Evolutionary conservation across 1,140 invertebrate genomes (phyloP), one percentile per base, ranked within the genome.

Genomic region (Zophobas morio): DNA sequence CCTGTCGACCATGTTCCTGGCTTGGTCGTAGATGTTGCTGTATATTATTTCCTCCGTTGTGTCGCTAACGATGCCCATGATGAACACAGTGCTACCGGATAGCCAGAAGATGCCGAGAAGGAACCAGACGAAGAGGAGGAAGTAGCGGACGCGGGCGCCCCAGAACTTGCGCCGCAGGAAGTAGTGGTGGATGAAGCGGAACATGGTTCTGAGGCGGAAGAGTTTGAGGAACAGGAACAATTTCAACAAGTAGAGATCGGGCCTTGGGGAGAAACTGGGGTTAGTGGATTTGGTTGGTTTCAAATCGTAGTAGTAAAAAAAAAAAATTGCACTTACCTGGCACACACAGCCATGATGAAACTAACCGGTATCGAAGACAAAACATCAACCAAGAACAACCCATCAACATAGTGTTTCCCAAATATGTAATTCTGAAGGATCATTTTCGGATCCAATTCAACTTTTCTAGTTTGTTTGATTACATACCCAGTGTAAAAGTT

Each of bases 401-500:
- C 20, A 4, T 32, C 1, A 8, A 73, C 4, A 5, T 73, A 73
- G 20, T 46, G 54, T 20, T 20, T 20, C 20, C 20, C 20, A 20
- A 20, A 20, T 20, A 20, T 20, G 20, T 20, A 20, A 20, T 20
- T 20, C 20, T 20, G 20, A 46, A 40, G 70, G 4, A 51, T 39
- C 3, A 80, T 63, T 36, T 57, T n/a, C 20, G 20, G 5, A 6
- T 75, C 53, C 73, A 80, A 20, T 53, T 72, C 73, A 8, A 74
- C 37, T 42, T 76, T 78, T 47, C 70, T 72, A 1, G 53, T 60
- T 1, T 74, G 35, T 6, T 37, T 0, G 39, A 78, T 53, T 40
- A 78, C 72, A 70, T 78, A 80, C 40, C 79, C 79, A 8, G 66
- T 71, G 6, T 72, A 70, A 40, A 80, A 78, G 36, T 6, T 39